phyloP scores from a whole-genome alignment of 2,888 invertebrate species.

The Rhamphomyia laevipes region DNA sequence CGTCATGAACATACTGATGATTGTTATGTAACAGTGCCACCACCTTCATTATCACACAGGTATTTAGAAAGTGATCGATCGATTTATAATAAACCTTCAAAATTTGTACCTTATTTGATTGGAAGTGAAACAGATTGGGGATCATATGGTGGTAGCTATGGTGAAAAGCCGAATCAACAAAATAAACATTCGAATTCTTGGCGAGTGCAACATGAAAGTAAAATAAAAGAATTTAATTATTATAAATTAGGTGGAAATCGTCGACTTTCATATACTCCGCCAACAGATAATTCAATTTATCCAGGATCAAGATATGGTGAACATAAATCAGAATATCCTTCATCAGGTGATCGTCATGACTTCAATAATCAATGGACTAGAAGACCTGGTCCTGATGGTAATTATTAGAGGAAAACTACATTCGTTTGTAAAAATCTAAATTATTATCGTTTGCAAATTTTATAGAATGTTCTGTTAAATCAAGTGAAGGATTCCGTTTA shows the following conservation, averaged over 20 bases:
- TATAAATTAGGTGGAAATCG: conserved; percentile 37
- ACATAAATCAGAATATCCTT: conserved; percentile 17
- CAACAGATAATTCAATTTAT: conserved; percentile 36
- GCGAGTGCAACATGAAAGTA: conserved; percentile 38
- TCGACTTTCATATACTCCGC: conserved; percentile 26
- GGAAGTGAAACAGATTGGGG: conserved; percentile 44
- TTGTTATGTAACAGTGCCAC: conserved; percentile 11
- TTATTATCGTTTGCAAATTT: conserved; percentile 12
- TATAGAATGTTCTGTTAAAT: conserved; percentile 62
- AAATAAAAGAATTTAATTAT: conserved; percentile 36
- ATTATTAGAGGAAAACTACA: background rate
- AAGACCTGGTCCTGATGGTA: conserved; percentile 37
- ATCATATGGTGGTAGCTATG: conserved; percentile 50
- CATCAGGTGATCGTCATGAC: conserved; percentile 25
- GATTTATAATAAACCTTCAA: conserved; percentile 25
- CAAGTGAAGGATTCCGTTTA: conserved; percentile 62
- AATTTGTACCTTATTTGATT: conserved; percentile 46
- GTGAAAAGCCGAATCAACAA: conserved; percentile 31
- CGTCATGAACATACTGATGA: conserved; percentile 6
- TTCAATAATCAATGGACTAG: conserved; percentile 36
- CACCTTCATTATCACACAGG: conserved; percentile 17
- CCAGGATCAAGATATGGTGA: conserved; percentile 37
- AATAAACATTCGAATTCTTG: conserved; percentile 40
- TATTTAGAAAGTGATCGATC: conserved; percentile 26
- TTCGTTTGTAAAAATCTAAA: background rate